Base-by-base conservation (phyloP, 2,888 invertebrate species). In the Diabrotica balteata region DNA sequence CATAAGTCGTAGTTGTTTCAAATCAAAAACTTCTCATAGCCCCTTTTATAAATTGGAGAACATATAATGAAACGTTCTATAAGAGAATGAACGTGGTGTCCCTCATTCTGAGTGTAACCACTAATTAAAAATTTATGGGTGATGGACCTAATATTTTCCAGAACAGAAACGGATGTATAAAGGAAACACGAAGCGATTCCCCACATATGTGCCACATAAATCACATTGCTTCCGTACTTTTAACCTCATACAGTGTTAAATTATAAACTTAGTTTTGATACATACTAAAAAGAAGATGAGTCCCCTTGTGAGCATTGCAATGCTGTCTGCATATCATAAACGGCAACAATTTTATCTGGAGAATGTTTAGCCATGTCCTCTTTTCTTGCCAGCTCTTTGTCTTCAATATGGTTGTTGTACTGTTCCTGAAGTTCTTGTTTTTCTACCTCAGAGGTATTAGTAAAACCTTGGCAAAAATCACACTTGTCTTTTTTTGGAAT, bases 401-500 rank as follows among this genome's bases (percentile, higher is more conserved):
- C 64, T 65, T 59, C 42, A 11, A 42, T 54, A 17, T 59, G 47
- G 8, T 55, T 55, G 11, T 55, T 22, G 11, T 55, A 67, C 10
- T 32, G 47, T 53, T 59, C 49, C 46, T n/a, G 10, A 53, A 62
- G 46, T 46, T 45, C 17, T 47, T 47, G 54, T 59, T 66, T 63
- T 45, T 63, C 63, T 22, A 53, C 54, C 51, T 61, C 63, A 43
- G 17, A 61, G 3, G 63, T 62, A 64, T 73, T 73, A 32, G 60
- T 44, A 57, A 59, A 75, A 54, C 69, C 60, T 2, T 54, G 66
- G 62, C 75, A 76, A 8, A 67, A 66, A 47, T 72, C 72, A 59
- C 73, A 75, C 51, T 71, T 72, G 52, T 74, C 73, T 65, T 77
- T 75, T 32, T 74, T 74, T 17, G 65, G 52, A 54, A 68, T 22